Base-by-base conservation (phyloP, 2,113 vertebrate genomes). In the Dipodomys spectabilis region DNA sequence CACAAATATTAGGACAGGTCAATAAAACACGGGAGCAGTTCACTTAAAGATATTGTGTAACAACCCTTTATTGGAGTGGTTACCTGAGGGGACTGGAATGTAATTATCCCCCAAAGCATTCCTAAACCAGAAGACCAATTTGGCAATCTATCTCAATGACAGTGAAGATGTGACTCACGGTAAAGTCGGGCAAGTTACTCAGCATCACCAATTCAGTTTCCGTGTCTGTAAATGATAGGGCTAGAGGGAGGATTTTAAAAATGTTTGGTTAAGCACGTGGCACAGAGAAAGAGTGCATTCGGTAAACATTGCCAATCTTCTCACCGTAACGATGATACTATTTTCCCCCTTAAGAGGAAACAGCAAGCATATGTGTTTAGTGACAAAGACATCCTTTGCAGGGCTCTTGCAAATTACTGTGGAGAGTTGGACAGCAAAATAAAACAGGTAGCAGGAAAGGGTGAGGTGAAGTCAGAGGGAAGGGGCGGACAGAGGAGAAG, bases 271-370 rank as follows among this genome's bases (percentile, higher is more conserved):
- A 90, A 94, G 39, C 20, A 16, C 72, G 68, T 45, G 60, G 62
- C 28, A 71, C 60, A 72, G 32, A 74, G 6, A 39, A 49, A 11
- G 49, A 49, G 15, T 22, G 13, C 64, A 53, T 73, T 84, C 25
- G 35, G 13, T 67, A 94, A 60, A 89, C 67, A 71, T 32, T 81
- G 57, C 19, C 87, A 60, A 1, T 53, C 32, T 49, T 49, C 1
- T 49, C 49, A 32, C 20, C 39, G 45, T 77, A 49, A 89, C 3
- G 44, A 69, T 92, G 53, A 53, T 57, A 89, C 92, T 80, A 75
- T 83, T 87, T 89, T 65, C 39, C 65, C 25, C 69, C 89, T 25
- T 49, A 67, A 69, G 68, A 82, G 90, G 77, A 95, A 92, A 88
- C 32, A 83, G 15, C 9, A 77, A 49, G 5, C 45, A 57, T 32